Conservation (phyloP, 2,888 invertebrate genomes). For the Drosophila flavopinicola region DNA sequence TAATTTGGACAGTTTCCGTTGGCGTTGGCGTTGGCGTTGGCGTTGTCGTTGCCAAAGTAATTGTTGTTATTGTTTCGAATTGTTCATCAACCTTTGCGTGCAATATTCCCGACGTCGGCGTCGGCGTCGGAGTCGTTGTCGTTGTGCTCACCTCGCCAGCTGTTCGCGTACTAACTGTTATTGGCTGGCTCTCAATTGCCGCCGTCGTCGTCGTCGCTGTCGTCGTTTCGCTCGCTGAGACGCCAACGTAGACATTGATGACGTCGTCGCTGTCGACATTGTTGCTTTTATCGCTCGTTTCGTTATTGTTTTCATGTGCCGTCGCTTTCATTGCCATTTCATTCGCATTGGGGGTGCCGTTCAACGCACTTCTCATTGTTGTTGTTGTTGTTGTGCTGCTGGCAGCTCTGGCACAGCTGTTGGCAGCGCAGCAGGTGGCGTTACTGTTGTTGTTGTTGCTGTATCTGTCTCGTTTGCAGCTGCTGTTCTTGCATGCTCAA, state of each 20-base stretch:
- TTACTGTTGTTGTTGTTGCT: slow-evolving; percentile 30
- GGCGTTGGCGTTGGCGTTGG: slow-evolving; percentile 58
- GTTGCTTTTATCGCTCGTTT: slow-evolving; percentile 52
- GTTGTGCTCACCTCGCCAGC: slow-evolving; percentile 68
- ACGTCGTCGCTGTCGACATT: slow-evolving; percentile 41
- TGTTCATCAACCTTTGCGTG: slow-evolving; percentile 44
- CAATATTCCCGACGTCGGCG: slow-evolving; percentile 34
- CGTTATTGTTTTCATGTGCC: slow-evolving; percentile 50
- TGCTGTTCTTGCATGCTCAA: neutral
- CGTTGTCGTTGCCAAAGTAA: slow-evolving; percentile 48
- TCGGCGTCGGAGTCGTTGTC: slow-evolving; percentile 22
- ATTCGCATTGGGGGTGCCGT: slow-evolving; percentile 49
- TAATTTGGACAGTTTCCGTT: slow-evolving; percentile 76
- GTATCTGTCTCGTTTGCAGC: slow-evolving; percentile 11
- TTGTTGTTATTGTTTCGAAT: slow-evolving; percentile 41
- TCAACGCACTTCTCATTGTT: slow-evolving; percentile 49
- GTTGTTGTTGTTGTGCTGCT: slow-evolving; percentile 16
- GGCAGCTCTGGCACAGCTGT: slow-evolving; percentile 42
- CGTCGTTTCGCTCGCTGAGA: slow-evolving; percentile 35
- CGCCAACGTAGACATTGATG: slow-evolving; percentile 40
- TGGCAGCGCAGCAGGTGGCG: slow-evolving; percentile 19
- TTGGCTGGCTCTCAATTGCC: slow-evolving; percentile 54
- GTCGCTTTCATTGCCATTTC: slow-evolving; percentile 63
- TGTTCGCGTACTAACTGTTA: slow-evolving; percentile 75
- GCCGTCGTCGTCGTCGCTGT: slow-evolving; percentile 24